Conservation (phyloP, 2,888 invertebrate genomes). For the Gandaritis pyraliata region DNA sequence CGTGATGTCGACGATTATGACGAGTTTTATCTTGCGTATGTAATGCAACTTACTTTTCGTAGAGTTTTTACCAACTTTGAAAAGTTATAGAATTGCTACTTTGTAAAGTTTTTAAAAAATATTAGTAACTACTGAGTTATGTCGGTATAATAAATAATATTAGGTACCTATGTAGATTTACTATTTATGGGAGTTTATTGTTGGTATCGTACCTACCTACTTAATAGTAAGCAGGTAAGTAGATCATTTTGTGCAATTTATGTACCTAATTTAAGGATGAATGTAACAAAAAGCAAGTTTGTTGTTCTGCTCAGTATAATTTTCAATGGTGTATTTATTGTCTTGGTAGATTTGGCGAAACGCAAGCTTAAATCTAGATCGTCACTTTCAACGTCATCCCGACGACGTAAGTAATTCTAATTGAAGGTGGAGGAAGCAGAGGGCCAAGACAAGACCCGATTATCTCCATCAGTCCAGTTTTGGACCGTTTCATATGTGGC, state of each 20-base stretch:
- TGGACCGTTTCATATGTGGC: too few relatives aligned
- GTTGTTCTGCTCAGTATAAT: neutral
- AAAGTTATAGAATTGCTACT: slow-evolving; percentile 41
- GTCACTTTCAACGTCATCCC: too few relatives aligned
- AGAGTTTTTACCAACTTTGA: slow-evolving; percentile 13
- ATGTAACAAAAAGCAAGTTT: neutral
- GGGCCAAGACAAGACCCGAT: too few relatives aligned
- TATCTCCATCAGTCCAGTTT: too few relatives aligned
- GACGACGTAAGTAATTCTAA: too few relatives aligned
- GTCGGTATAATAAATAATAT: slow-evolving; percentile 42
- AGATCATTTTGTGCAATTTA: slow-evolving; percentile 42
- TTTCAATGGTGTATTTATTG: too few relatives aligned
- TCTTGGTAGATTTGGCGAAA: neutral
- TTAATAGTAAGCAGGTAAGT: slow-evolving; percentile 58
- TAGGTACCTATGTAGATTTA: slow-evolving; percentile 57
- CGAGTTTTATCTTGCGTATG: slow-evolving; percentile 21
- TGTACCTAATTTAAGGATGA: slow-evolving; percentile 2
- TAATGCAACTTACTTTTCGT: neutral
- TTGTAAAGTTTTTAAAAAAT: slow-evolving; percentile 73
- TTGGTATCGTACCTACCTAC: slow-evolving; percentile 44
- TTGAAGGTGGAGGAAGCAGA: too few relatives aligned
- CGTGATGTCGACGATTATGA: slow-evolving; percentile 10
- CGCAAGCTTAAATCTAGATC: neutral
- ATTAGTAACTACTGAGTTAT: slow-evolving; percentile 69
- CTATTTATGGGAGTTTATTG: slow-evolving; percentile 58